These are phyloP conservation scores for Gymnorhina tibicen DNA, from an alignment of 2,113 vertebrate genomes.

Conservation along the genomic window DNA sequence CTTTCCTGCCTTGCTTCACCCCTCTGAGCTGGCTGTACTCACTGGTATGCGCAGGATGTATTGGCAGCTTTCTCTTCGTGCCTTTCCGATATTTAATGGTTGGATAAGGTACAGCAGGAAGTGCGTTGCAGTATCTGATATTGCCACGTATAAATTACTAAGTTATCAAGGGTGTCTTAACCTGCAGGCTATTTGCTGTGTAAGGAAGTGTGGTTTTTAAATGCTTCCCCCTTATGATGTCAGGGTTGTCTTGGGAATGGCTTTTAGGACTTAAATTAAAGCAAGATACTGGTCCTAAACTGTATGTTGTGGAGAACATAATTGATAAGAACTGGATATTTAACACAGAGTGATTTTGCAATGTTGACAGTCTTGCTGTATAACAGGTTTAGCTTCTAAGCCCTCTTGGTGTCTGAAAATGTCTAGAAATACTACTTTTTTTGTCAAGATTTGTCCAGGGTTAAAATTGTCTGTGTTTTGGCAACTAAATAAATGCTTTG, in stretches of 20 bases:
- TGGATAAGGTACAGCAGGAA: neutral
- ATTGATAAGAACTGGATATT: neutral
- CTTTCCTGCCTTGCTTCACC: neutral
- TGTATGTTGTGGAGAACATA: neutral
- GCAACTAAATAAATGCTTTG: neutral
- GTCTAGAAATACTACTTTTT: neutral
- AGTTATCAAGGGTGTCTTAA: neutral
- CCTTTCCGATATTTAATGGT: neutral
- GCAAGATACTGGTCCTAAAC: neutral
- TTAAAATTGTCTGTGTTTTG: neutral
- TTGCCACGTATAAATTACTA: neutral
- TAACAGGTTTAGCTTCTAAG: neutral
- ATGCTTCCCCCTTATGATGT: neutral
- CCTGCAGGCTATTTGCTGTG: neutral
- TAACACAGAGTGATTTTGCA: neutral
- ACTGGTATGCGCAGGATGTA: fast-evolving
- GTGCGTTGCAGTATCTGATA: neutral
- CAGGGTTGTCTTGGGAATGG: neutral
- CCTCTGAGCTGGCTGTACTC: neutral
- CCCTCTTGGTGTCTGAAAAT: neutral
- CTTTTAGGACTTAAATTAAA: neutral
- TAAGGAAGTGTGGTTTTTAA: neutral
- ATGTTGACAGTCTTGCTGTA: neutral
- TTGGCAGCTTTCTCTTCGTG: neutral
- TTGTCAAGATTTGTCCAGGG: neutral